Evolutionary conservation across 2,113 vertebrate genomes (phyloP).

Genomic region (Pituophis catenifer): DNA sequence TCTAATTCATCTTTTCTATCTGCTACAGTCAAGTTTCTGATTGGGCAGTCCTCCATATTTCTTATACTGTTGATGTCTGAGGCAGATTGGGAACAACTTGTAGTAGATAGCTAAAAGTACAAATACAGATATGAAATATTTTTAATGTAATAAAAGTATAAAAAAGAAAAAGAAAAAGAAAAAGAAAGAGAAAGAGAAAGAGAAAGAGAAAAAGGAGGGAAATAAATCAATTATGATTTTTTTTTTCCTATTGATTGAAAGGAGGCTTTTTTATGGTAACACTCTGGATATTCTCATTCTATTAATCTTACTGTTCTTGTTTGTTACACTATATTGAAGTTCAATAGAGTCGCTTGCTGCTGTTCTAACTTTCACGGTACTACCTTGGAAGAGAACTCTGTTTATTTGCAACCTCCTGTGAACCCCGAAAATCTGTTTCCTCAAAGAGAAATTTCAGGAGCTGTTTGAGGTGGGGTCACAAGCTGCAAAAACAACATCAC

Average conservation of each 20-base stretch:
- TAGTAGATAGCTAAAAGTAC: not conserved
- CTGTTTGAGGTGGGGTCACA: not conserved
- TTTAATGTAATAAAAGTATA: not conserved
- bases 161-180: not conserved
- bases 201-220: not conserved
- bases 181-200: not conserved
- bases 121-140: not conserved
- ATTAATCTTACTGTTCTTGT: not conserved
- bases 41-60: not conserved
- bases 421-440: not conserved
- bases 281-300: not conserved
- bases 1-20: not conserved
- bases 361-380: not conserved
- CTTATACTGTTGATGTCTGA: not conserved
- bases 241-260: not conserved
- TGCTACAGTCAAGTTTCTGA: not conserved
- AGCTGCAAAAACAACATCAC: not conserved
- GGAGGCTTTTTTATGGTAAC: too few relatives aligned
- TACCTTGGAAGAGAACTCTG: not conserved
- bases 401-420: not conserved
- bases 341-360: not conserved
- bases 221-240: not conserved
- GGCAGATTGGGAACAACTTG: not conserved
- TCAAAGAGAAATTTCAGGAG: not conserved
- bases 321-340: not conserved